Base-by-base conservation (phyloP, 2,113 vertebrate species). In the Mirounga angustirostris region DNA sequence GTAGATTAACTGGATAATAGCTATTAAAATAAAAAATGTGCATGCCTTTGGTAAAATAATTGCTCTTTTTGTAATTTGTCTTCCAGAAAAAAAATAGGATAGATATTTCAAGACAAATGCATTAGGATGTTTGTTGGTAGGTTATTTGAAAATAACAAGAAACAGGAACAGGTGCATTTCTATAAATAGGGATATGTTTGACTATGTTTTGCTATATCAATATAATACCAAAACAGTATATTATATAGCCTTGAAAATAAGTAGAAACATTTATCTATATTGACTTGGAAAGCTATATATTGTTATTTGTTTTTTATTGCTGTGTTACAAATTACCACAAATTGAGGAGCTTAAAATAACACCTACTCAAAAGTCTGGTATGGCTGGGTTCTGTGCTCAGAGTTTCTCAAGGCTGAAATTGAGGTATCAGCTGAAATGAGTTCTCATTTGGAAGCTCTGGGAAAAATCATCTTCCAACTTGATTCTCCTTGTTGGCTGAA, bases 121-220 rank as follows among this genome's bases (percentile, higher is more conserved):
- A 58, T 69, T 30, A 54, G 28, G 63, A 56, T 88, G 46, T 61
- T 74, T 74, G 18, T 46, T 76, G 78, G 61, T 63, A 5, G 16
- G 33, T 96, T 95, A n/a, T 67, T 91, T 96, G 28, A 81, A 74
- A 86, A 89, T 85, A 93, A 78, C 9, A 85, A 92, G 89, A 89
- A 73, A 73, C 46, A n/a, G 36, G 33, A 88, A 36, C 56, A 46
- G 84, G 56, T 40, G 5, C 24, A 26, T 30, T 74, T 93, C 58
- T 86, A 50, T 85, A 92, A 85, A 81, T 36, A 86, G 13, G 7
- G 40, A 36, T 89, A 30, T 67, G 13, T 96, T 94, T 71, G 80
- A 79, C 79, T 40, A 89, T 80, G 30, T 58, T 94, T 94, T 93
- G 50, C 24, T 67, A 54, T 24, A 67, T 85, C 24, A 92, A 74